A percentile compares a stretch with the other conserved stretches of the same genome.
These are phyloP conservation scores for Atlantisia rogersi DNA, from an alignment of 2,113 vertebrate species.

Conservation along the genomic window DNA sequence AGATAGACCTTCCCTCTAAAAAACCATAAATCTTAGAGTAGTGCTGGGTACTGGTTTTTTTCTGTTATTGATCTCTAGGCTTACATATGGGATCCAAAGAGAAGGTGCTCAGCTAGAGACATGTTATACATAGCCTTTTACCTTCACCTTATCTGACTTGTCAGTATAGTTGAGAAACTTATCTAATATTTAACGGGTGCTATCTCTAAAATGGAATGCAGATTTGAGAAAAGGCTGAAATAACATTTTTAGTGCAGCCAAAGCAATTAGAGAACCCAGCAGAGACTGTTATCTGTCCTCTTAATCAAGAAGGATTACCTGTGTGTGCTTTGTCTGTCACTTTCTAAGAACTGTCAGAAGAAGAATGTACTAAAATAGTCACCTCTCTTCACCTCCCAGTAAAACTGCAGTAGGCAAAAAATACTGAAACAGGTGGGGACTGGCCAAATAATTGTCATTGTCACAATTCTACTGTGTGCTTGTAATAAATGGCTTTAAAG, in stretches of 20 bases:
- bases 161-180: neutral
- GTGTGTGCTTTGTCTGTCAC: neutral
- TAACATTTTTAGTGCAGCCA: neutral
- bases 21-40: neutral
- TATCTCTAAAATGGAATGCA: neutral
- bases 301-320: slow-evolving; percentile 27
- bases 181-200: neutral
- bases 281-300: neutral
- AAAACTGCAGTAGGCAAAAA: neutral
- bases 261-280: neutral
- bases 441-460: neutral
- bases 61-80: neutral
- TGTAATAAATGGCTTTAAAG: neutral
- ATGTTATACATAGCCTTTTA: neutral
- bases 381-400: neutral
- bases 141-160: neutral
- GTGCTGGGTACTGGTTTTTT: neutral
- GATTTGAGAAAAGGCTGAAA: slow-evolving; percentile 7
- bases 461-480: neutral
- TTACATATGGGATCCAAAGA: neutral
- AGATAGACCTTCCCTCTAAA: neutral
- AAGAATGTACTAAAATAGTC: neutral
- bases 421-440: neutral
- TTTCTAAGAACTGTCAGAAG: neutral
- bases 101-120: neutral